Evolutionary conservation across 2,888 invertebrate genomes (phyloP).

Genomic region (Pristionchus fissidentatus): DNA sequence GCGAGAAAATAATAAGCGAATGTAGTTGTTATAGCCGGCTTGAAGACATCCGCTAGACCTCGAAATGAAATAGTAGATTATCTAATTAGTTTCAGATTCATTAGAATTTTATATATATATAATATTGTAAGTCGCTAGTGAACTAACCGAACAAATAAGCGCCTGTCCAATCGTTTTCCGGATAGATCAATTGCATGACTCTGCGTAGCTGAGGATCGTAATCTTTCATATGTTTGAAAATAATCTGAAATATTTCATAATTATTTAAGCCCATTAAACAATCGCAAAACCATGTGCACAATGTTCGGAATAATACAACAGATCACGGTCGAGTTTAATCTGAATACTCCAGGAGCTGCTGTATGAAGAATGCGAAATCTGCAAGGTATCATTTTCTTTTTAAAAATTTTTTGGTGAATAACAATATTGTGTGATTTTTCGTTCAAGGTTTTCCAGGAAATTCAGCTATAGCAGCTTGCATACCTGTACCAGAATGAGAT

Average conservation of each 20-base stretch:
- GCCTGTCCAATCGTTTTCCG: neutral
- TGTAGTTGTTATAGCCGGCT: neutral
- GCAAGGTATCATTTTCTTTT: neutral
- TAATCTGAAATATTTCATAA: neutral
- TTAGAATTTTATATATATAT: too few relatives aligned
- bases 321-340: neutral
- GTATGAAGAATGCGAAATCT: neutral
- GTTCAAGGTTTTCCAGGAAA: too few relatives aligned
- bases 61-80: too few relatives aligned
- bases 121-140: neutral
- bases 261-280: neutral
- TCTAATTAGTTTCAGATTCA: too few relatives aligned
- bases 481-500: conserved; percentile 11
- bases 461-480: too few relatives aligned
- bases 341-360: neutral
- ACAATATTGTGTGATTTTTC: too few relatives aligned
- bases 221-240: neutral
- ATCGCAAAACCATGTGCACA: neutral
- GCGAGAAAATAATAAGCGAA: neutral
- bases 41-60: neutral
- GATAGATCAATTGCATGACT: neutral
- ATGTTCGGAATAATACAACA: neutral
- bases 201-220: neutral
- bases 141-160: neutral
- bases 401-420: neutral